These are phyloP conservation scores for Muscicapa striata DNA, from an alignment of 2,797 vertebrate species.

Conservation along the genomic window DNA sequence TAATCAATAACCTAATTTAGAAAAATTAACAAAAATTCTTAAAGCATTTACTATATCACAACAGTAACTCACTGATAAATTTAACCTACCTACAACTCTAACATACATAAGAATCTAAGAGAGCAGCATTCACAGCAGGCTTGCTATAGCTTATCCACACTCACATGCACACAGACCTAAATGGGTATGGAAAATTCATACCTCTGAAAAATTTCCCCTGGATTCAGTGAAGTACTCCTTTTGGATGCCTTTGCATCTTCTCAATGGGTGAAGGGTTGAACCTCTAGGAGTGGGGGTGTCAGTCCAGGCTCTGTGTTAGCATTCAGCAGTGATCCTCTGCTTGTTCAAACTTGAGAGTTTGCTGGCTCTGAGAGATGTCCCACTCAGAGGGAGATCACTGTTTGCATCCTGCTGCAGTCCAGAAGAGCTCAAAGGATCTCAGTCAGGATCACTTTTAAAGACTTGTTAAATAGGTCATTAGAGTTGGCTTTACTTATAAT, in stretches of 20 bases:
- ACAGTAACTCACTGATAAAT: not conserved
- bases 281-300: not conserved
- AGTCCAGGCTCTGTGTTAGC: not conserved
- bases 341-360: not conserved
- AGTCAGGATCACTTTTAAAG: not conserved
- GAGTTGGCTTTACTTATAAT: not conserved
- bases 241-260: not conserved
- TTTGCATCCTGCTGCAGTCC: rapidly evolving
- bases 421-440: not conserved
- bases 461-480: not conserved
- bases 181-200: not conserved
- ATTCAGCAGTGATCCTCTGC: not conserved
- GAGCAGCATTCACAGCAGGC: rapidly evolving
- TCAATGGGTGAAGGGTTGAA: not conserved
- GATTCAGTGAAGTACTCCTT: not conserved
- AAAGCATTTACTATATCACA: not conserved
- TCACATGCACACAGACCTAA: not conserved
- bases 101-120: rapidly evolving
- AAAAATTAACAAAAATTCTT: not conserved
- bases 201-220: not conserved
- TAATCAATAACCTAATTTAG: not conserved
- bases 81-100: not conserved
- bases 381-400: not conserved
- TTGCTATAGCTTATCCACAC: not conserved
- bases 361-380: not conserved